Conservation (phyloP, 2,888 invertebrate genomes). For the Drosophila picticornis region DNA sequence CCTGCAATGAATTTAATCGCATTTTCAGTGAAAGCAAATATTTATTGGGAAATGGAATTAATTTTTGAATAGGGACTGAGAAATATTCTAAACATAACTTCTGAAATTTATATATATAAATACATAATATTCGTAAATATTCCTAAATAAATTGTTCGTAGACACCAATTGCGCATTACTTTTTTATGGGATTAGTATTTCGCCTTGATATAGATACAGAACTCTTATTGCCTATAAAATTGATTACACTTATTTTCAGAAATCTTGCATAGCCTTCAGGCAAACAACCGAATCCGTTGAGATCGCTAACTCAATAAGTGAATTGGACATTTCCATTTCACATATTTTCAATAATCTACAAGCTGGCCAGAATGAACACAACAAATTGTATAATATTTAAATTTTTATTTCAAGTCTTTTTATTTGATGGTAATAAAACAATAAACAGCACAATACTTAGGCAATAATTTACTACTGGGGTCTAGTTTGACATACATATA, state of each 20-base stretch:
- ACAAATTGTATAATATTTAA: background rate
- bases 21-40: background rate
- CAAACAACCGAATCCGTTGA: too few relatives aligned
- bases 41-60: background rate
- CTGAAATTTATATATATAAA: background rate
- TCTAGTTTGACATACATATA: constrained; percentile 28
- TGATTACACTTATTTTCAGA: background rate
- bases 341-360: background rate
- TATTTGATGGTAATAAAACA: constrained; percentile 69
- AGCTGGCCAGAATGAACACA: background rate
- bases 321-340: background rate
- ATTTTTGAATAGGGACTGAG: background rate
- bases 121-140: background rate
- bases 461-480: constrained; percentile 69
- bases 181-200: background rate
- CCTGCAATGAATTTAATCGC: too few relatives aligned
- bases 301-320: background rate
- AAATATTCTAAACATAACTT: background rate
- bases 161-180: background rate
- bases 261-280: background rate
- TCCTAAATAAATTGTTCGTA: background rate
- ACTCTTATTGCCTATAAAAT: background rate
- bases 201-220: background rate
- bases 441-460: constrained; percentile 71
- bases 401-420: constrained; percentile 59